Evolutionary conservation across 2,113 vertebrate genomes (phyloP).

Genomic region (Corythaixoides concolor): DNA sequence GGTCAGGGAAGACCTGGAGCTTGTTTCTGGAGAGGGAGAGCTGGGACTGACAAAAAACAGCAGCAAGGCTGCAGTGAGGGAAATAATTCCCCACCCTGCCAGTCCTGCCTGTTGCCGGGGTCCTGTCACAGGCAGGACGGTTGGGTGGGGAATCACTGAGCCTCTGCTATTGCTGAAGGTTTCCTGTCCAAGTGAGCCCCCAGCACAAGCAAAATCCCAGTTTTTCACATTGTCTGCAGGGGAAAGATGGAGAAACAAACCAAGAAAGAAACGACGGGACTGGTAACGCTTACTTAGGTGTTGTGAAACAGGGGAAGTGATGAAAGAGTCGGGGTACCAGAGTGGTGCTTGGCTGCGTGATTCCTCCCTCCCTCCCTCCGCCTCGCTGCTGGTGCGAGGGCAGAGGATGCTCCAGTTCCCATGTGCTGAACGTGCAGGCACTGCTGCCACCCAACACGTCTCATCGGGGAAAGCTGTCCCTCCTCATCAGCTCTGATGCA

Average conservation of each 20-base stretch:
- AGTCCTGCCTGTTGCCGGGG: not conserved
- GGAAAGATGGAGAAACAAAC: not conserved
- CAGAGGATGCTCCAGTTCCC: not conserved
- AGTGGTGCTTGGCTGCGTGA: not conserved
- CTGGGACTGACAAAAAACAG: not conserved
- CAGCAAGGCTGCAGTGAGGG: not conserved
- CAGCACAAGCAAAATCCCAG: not conserved
- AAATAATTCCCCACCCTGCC: not conserved
- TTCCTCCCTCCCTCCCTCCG: not conserved
- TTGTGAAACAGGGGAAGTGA: not conserved
- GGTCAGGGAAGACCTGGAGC: not conserved
- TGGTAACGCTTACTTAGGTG: not conserved
- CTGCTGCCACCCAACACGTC: fast-evolving
- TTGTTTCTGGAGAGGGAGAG: not conserved
- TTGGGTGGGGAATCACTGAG: not conserved
- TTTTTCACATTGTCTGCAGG: not conserved
- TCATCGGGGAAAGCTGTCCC: not conserved
- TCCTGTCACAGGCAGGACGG: not conserved
- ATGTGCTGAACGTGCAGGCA: not conserved
- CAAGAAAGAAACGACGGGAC: not conserved
- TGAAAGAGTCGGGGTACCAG: not conserved
- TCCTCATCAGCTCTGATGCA: not conserved
- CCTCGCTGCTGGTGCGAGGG: not conserved
- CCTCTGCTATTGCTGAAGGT: not conserved
- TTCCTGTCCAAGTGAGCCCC: not conserved